Evolutionary conservation across 2,888 invertebrate species (phyloP).

Genomic region (Hypercompe scribonia): DNA sequence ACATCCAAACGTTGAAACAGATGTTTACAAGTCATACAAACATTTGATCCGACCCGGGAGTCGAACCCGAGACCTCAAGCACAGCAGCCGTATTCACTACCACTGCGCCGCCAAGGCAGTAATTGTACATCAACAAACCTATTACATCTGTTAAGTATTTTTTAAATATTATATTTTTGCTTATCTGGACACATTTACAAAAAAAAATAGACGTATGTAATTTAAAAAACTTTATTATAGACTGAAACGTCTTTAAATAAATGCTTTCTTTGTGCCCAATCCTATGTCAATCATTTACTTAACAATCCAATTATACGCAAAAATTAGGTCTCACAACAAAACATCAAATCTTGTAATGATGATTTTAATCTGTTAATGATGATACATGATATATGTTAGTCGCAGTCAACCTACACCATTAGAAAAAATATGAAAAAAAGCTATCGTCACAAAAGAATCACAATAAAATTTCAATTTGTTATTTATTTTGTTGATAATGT

Average conservation of each 20-base stretch:
- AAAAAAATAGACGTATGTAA: constrained; percentile 34
- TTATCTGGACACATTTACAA: background rate
- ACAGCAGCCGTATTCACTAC: too few relatives aligned
- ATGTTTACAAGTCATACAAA: too few relatives aligned
- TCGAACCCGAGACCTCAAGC: too few relatives aligned
- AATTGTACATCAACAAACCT: too few relatives aligned
- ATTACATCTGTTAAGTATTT: too few relatives aligned
- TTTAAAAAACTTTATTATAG: constrained; percentile 34
- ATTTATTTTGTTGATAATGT: constrained; percentile 49
- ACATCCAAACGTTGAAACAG: too few relatives aligned
- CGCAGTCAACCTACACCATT: constrained; percentile 60
- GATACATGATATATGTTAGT: constrained; percentile 64
- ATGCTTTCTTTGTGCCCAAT: constrained; percentile 14
- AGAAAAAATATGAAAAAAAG: constrained; percentile 47
- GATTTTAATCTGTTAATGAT: constrained; percentile 68
- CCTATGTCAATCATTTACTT: background rate
- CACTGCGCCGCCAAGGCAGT: too few relatives aligned
- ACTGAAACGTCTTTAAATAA: constrained; percentile 13
- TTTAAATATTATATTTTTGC: background rate
- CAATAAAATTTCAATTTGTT: constrained; percentile 40
- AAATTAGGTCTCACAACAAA: constrained; percentile 59
- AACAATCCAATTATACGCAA: constrained; percentile 18
- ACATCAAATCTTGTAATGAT: constrained; percentile 60
- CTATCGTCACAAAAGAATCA: constrained; percentile 59
- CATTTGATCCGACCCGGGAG: too few relatives aligned